Evolutionary conservation across 2,888 invertebrate species (phyloP), one percentile per base, ranked within the genome.

Genomic region (Gibbula magus): DNA sequence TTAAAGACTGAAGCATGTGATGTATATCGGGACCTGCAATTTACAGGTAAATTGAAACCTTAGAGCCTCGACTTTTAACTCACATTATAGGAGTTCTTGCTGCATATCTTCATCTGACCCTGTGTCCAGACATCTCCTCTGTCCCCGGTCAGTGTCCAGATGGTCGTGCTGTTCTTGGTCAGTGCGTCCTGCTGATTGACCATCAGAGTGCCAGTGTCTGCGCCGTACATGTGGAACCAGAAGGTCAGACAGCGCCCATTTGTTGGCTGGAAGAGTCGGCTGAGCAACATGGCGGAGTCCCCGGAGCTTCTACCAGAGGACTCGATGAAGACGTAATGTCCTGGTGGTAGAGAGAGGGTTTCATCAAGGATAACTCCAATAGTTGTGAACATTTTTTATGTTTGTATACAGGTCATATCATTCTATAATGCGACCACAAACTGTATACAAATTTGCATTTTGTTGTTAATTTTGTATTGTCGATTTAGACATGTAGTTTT

Each of bases 261-360:
- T 2, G 87, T 87, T 2, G 88, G 83, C 13, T 79, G 79, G 75
- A 87, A 87, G 25, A 84, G 77, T 10, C 83, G 79, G 66, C 86
- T 88, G 74, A 80, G 74, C 18, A 90, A 80, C 29, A 83, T 80
- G 0, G 88, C 89, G 70, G 81, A 85, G 82, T 87, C 88, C 0
- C 95, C 95, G 0, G 94, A 94, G 0, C 95, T 95, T 83, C 93
- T 94, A 5, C 93, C 94, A 4, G 94, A 93, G 0, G 95, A 93
- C 88, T 95, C 95, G 79, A 95, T 94, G 89, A 93, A 95, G 0
- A 94, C 94, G 86, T 94, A 95, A 66, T 91, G 87, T 67, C 91
- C 91, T 91, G 82, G 2, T 3, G 35, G 35, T 35, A 35, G 35
- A 8, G 35, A 35, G 35, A 35, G 35, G 35, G 8, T 35, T 5